Base-by-base conservation (phyloP, 1,140 invertebrate species). In the Lucilia sericata region DNA sequence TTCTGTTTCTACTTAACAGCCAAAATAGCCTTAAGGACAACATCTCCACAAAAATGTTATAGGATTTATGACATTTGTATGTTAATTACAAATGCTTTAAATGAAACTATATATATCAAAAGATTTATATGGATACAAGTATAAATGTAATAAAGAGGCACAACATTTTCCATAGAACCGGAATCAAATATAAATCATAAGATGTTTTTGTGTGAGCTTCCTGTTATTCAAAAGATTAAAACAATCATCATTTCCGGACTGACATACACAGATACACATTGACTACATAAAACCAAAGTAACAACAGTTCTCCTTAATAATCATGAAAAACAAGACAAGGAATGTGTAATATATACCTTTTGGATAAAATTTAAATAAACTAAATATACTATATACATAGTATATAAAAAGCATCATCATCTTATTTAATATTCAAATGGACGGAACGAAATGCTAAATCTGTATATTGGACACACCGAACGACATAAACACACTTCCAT, bases 131-230 rank as follows among this genome's bases (percentile, higher is more conserved):
- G 5, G 42, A 60, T 60, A 60, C 55, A 60, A 60, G 42, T 42
- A n/a, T n/a, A 42, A 42, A 42, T 42, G 7, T 42, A 3, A 42
- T 42, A 42, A 42, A 42, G 42, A 42, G 42, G 42, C 42, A 42
- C 42, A 42, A 42, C 17, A 7, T 60, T 60, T 60, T 60, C n/a
- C 2, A 10, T 42, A n/a, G 55, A 3, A 60, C 55, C 55, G 55
- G 55, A 60, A 60, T 60, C n/a, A 60, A n/a, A n/a, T 60, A 60
- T 60, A 60, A 60, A 60, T 60, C 55, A 60, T 60, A 60, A 60
- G 55, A 60, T 60, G 55, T 60, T 60, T 60, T 60, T 60, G 55
- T 60, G 14, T 17, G 55, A n/a, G n/a, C 55, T 60, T 60, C 55
- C 55, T 60, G 55, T 60, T 60, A 60, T 60, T 17, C 55, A 60